Base-by-base conservation (phyloP, 92 coral and sea anemone genomes). In the Palythoa grandis region DNA sequence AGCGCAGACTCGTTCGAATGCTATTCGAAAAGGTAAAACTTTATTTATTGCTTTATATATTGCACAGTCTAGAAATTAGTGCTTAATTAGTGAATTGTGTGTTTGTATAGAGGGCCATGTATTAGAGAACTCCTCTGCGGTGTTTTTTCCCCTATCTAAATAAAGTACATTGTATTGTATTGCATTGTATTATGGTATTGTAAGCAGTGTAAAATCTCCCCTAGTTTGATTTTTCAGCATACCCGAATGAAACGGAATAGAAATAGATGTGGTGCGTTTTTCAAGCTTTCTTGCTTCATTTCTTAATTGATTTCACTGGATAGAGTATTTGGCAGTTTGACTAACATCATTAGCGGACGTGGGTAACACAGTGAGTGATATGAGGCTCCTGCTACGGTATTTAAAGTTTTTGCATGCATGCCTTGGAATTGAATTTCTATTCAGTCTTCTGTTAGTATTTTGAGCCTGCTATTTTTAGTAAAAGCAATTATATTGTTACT, bases 11-110 rank as follows among this genome's bases (percentile, higher is more conserved):
- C 25, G 78, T 23, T 20, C 78, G 56, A 48, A 54, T 53, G 57
- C 78, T 9, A 74, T 48, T 20, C 78, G 56, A 2, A 74, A 74
- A 74, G 78, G 78, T 74, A 50, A 39, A 66, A 66, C 8, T 9
- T 3, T 56, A 4, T 56, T 16, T 0, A 7, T 56, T 56, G 19
- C 61, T 56, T 56, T 16, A 52, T 52, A 2, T 13, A 12, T 56
- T 12, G 61, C 61, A 56, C 19, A 56, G 11, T 60, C 20, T 60
- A 1, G 35, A 0, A 29, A 29, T 29, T 29, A 29, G 35, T 29
- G 35, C 35, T 29, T 29, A 29, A 29, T 29, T 29, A 29, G 35
- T 29, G 35, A 29, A 29, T 29, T 29, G 35, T 29, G 35, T 29
- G 35, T 29, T 29, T 29, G 35, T 29, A 29, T 29, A 29, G 35